phyloP scores from a whole-genome alignment of 2,113 vertebrate genomes.

The Laticauda colubrina region DNA sequence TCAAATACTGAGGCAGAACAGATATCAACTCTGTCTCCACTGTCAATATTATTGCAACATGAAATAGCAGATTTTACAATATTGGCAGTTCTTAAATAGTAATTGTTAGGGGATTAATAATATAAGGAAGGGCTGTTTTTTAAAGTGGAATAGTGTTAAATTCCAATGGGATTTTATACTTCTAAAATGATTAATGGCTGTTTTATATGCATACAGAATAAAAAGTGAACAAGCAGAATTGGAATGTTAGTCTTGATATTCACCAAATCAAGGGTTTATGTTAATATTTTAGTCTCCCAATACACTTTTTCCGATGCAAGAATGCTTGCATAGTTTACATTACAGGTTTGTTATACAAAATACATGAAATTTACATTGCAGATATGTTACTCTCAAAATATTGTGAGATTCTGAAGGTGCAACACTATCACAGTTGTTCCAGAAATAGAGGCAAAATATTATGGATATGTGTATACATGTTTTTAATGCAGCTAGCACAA shows the following conservation, averaged over 20 bases:
- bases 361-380: neutral
- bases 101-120: neutral
- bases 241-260: neutral
- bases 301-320: neutral
- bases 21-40: neutral
- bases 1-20: neutral
- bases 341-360: neutral
- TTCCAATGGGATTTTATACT: neutral
- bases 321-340: neutral
- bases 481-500: neutral
- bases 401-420: neutral
- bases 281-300: neutral
- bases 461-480: neutral
- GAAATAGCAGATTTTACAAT: neutral
- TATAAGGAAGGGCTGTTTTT: neutral
- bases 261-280: neutral
- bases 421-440: neutral
- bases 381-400: neutral
- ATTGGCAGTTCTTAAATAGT: neutral
- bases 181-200: neutral
- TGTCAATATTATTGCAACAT: neutral
- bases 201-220: neutral
- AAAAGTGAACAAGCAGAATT: neutral
- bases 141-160: neutral
- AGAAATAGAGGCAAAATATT: neutral